phyloP scores from a whole-genome alignment of 92 coral and sea anemone genomes.

The Diadumene lineata region DNA sequence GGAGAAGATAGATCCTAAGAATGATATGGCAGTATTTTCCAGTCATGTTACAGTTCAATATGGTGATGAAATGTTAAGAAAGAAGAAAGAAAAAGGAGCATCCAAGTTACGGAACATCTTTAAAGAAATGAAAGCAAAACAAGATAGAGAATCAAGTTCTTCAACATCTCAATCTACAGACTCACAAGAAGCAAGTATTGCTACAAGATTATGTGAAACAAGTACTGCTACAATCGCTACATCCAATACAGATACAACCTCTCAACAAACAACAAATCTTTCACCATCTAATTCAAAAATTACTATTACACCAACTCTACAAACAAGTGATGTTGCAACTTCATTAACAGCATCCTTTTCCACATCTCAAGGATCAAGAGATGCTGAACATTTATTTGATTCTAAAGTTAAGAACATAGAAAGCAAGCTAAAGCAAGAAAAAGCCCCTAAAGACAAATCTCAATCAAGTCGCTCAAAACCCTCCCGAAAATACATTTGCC shows the following conservation, averaged over 20 bases:
- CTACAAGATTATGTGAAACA: no score
- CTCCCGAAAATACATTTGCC: background rate
- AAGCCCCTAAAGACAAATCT: background rate
- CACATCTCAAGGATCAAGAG: no score
- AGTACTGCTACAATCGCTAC: no score
- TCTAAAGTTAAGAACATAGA: no score
- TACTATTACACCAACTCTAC: no score
- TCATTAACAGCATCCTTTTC: no score
- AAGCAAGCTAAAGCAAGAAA: background rate
- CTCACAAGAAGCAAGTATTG: no score
- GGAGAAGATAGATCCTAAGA: conserved; percentile 17
- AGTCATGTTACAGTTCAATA: background rate
- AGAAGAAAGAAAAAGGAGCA: background rate
- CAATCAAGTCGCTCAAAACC: background rate
- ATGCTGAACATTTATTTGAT: no score
- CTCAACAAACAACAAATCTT: no score
- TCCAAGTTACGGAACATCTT: background rate
- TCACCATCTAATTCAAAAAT: no score
- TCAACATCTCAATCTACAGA: background rate
- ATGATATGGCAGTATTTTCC: background rate
- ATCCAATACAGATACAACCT: no score
- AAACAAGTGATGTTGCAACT: background rate
- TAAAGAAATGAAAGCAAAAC: background rate
- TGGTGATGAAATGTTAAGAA: background rate
- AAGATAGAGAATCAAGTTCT: background rate